These are phyloP conservation scores for Neria commutata DNA, from an alignment of 2,888 invertebrate species.

Conservation along the genomic window DNA sequence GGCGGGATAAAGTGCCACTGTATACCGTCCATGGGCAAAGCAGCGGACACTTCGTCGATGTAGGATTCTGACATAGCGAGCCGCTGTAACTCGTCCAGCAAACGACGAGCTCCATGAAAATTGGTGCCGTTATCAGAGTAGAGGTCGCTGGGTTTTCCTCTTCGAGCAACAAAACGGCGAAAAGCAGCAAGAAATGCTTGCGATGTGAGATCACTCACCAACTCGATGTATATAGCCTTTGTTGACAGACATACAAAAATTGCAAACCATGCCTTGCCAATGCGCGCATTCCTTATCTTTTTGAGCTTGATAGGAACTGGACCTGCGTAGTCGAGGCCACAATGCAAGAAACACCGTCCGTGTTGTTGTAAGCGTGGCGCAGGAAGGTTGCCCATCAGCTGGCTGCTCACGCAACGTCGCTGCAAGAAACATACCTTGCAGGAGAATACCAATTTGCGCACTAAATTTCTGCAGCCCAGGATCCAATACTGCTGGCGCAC, in stretches of 20 bases:
- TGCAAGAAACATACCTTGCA: conserved; percentile 26
- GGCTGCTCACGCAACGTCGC: conserved; percentile 8
- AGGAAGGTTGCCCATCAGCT: conserved; percentile 24
- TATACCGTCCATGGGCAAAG: no score
- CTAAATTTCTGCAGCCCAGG: conserved; percentile 16
- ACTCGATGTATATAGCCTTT: conserved; percentile 16
- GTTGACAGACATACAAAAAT: conserved; percentile 25
- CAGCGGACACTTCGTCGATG: no score
- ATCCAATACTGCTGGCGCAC: conserved; percentile 23
- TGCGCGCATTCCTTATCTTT: conserved; percentile 3
- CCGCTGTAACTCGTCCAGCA: no score
- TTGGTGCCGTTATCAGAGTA: conserved; percentile 6
- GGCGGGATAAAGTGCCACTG: conserved; percentile 15
- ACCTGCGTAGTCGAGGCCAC: conserved; percentile 20
- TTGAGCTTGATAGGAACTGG: conserved; percentile 18
- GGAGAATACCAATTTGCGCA: conserved; percentile 10
- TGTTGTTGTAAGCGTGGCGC: neutral
- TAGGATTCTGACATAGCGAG: no score
- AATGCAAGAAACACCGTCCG: conserved; percentile 13
- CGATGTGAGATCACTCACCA: conserved; percentile 4
- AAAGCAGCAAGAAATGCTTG: conserved; percentile 10
- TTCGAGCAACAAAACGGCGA: conserved; percentile 1
- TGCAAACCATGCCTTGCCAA: conserved; percentile 17
- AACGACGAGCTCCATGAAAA: conserved; percentile 10
- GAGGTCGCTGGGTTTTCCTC: conserved; percentile 1